Conservation (phyloP, 2,888 invertebrate genomes). For the Tetheella fluctuosa region DNA sequence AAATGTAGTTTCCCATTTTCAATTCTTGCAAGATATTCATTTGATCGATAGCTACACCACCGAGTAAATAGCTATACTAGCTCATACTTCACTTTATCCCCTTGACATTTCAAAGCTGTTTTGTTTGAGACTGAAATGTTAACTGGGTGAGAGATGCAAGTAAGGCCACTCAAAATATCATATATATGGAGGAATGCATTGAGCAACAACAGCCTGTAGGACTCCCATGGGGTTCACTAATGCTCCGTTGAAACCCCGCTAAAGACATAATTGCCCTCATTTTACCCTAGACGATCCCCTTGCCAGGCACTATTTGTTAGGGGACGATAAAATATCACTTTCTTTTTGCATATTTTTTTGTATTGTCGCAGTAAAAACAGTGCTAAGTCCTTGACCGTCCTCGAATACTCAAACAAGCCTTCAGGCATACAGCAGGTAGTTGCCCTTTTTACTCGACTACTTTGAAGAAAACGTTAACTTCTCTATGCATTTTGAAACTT, state of each 20-base stretch:
- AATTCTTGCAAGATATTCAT: neutral
- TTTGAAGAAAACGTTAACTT: neutral
- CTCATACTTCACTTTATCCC: neutral
- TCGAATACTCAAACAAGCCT: slow-evolving; percentile 26
- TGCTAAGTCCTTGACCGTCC: slow-evolving; percentile 36
- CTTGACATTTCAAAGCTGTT: slow-evolving; percentile 30
- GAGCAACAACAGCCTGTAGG: slow-evolving; percentile 40
- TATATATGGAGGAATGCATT: slow-evolving; percentile 36
- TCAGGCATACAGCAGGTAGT: slow-evolving; percentile 22
- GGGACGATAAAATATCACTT: slow-evolving; percentile 27
- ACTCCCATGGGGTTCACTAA: slow-evolving; percentile 59
- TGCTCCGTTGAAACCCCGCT: slow-evolving; percentile 47
- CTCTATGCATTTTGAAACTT: neutral
- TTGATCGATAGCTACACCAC: neutral
- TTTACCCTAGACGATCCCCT: slow-evolving; percentile 26
- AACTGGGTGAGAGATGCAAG: neutral
- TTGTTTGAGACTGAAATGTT: slow-evolving; percentile 48
- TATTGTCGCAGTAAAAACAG: slow-evolving; percentile 7
- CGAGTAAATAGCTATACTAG: neutral
- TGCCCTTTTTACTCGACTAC: slow-evolving; percentile 8
- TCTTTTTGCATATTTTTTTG: slow-evolving; percentile 31
- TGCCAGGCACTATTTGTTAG: slow-evolving; percentile 38
- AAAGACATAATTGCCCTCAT: slow-evolving; percentile 60
- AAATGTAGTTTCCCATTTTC: neutral
- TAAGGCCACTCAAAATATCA: slow-evolving; percentile 38